Base-by-base conservation (phyloP, 2,797 vertebrate genomes). In the Sebastes flavidus region DNA sequence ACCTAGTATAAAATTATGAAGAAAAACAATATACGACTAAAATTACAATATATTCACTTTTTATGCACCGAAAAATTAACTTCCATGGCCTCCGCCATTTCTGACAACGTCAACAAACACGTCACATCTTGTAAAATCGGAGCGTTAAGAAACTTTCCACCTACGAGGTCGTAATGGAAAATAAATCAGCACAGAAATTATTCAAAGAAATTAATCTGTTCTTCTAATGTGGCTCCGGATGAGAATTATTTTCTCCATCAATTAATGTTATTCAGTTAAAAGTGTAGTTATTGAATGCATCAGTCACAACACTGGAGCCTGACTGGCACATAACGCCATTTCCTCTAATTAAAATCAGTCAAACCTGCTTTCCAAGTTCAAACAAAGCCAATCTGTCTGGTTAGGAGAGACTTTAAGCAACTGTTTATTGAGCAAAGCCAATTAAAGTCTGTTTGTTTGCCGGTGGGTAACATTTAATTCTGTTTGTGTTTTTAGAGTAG, bases 301-400 rank as follows among this genome's bases (percentile, higher is more conserved):
- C 32, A 52, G 55, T 58, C 61, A 52, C 52, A 75, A 75, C 14
- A 54, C 7, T 63, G 14, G 27, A 59, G 42, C 27, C 60, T 70
- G 68, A 56, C 16, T 68, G 58, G 22, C 42, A 78, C 46, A 70
- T 14, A 61, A 30, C 24, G 14, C 12, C 4, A n/a, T n/a, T n/a
- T 65, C 13, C 18, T 71, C 29, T 69, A 60, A 75, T 61, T 76
- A 62, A 82, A 78, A 77, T 75, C 13, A 27, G 10, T 20, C 46
- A 36, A 66, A 78, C 42, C 46, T 22, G 59, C 18, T 65, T 49
- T 73, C 7, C 13, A 36, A 49, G 12, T 65, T 54, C 29, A 65
- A 60, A 73, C 46, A 69, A 25, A 27, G 55, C 10, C 65, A 68
- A 63, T 68, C 2, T 36, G 22, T 11, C 22, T 80, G 34, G 60